phyloP scores from a whole-genome alignment of 2,113 vertebrate genomes.

The Trogon surrucura region DNA sequence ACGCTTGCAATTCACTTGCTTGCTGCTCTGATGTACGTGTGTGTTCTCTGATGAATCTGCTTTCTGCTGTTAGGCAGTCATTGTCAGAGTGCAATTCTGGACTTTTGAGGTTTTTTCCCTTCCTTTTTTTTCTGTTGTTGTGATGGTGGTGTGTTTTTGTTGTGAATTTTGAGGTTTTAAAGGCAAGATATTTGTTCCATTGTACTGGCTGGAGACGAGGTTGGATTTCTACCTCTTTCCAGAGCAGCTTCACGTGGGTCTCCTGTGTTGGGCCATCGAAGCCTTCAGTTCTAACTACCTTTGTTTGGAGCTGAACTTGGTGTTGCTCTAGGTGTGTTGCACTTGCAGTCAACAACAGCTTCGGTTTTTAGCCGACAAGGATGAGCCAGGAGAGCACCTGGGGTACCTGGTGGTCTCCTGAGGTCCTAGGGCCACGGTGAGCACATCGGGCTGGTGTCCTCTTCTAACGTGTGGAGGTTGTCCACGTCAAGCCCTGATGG shows the following conservation, averaged over 20 bases:
- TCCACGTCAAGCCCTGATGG: rapidly evolving
- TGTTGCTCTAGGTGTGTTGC: background rate
- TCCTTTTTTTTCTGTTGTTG: background rate
- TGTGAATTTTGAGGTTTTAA: background rate
- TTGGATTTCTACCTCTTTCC: background rate
- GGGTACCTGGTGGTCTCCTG: background rate
- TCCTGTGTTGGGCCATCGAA: background rate
- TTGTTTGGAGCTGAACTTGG: rapidly evolving
- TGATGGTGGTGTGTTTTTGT: background rate
- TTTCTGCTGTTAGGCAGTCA: background rate
- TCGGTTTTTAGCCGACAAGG: background rate
- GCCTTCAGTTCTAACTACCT: background rate
- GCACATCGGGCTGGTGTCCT: background rate
- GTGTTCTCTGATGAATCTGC: rapidly evolving
- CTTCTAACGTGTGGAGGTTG: rapidly evolving
- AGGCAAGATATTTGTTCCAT: background rate
- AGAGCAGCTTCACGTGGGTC: background rate
- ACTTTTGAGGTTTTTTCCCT: background rate
- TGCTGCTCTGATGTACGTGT: background rate
- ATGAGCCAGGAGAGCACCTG: background rate
- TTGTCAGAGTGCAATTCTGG: background rate
- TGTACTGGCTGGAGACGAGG: background rate
- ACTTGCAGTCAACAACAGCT: background rate
- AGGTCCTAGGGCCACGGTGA: background rate
- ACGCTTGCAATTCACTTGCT: rapidly evolving